Percentiles rank a stretch among this genome's conserved stretches.
Conservation (phyloP, 2,797 vertebrate species). For the Poecilia wingei region DNA sequence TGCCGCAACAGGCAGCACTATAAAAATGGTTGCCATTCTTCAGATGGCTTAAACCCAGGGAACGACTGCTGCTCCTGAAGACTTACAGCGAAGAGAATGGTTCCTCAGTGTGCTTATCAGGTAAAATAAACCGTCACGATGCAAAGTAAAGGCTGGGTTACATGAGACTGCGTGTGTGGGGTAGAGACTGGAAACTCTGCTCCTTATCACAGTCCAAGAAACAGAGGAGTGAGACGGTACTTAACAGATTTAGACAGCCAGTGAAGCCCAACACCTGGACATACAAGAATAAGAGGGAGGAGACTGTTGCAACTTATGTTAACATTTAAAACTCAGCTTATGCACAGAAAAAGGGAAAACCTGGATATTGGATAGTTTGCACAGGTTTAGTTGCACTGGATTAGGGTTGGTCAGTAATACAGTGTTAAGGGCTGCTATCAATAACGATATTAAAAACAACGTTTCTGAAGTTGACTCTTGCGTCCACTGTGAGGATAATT, state of each 20-base stretch:
- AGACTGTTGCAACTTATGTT: constrained; percentile 56
- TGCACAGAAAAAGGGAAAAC: constrained; percentile 34
- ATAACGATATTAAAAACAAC: background rate
- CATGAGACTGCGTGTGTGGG: constrained; percentile 72
- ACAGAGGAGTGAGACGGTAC: constrained; percentile 74
- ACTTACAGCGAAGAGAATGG: constrained; percentile 55
- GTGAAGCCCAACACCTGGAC: constrained; percentile 82
- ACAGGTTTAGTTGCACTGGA: background rate
- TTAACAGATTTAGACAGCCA: constrained; percentile 82
- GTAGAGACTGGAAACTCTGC: constrained; percentile 67
- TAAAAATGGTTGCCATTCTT: constrained; percentile 69
- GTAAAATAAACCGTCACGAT: constrained; percentile 72
- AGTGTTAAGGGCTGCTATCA: background rate
- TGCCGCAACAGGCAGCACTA: constrained; percentile 60
- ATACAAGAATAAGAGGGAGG: constrained; percentile 45
- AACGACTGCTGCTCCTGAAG: constrained; percentile 27
- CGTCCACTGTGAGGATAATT: background rate
- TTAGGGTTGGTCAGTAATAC: background rate
- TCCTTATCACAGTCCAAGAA: constrained; percentile 77
- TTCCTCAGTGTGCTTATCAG: constrained; percentile 70
- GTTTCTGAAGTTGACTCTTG: background rate
- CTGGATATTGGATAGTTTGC: background rate
- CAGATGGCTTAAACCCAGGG: constrained; percentile 43
- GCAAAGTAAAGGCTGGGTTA: constrained; percentile 69
- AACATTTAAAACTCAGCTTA: constrained; percentile 37